Base-by-base conservation (phyloP, 2,888 invertebrate genomes). In the Nephrotoma flavescens region DNA sequence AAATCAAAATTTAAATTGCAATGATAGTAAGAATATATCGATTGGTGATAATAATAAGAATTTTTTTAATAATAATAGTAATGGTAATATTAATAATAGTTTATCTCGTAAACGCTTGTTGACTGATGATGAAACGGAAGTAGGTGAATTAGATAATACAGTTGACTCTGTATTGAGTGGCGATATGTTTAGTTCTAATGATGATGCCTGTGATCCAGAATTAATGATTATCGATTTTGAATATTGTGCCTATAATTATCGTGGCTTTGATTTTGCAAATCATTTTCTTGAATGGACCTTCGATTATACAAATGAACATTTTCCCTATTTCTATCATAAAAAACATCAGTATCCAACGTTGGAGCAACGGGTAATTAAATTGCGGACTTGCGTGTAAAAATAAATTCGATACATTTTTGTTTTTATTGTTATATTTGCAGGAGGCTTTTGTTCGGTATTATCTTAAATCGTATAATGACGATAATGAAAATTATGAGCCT, bases 211-310 rank as follows among this genome's bases (percentile, higher is more conserved):
- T 86, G 90, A 90, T 88, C 94, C 94, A 0, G 94, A 94, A 88
- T 91, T 97, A 45, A 95, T 96, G 15, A 93, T 97, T 42, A 97
- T 97, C 89, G 98, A 98, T 91, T 98, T 97, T 90, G 98, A 98
- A 92, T 98, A 98, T 90, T 98, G 98, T 91, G 96, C 98, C 0
- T 98, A 98, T 92, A 98, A 98, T 90, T 97, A 97, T 89, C 93
- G 98, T 86, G 97, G 96, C 0, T 98, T 98, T 91, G 98, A 98
- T 91, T 92, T 98, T 86, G 98, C 98, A 3, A 98, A 98, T 91
- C 98, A 98, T 90, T 98, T 98, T 91, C 93, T 96, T 88, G 98
- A 98, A 91, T 97, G 97, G 97, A 94, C 94, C 0, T 96, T 96
- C 90, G 97, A 98, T 90, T 98, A 98, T 91, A 96, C 95, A 0